These are phyloP conservation scores for Dione vanillae DNA, from an alignment of 2,888 invertebrate genomes.

Conservation along the genomic window DNA sequence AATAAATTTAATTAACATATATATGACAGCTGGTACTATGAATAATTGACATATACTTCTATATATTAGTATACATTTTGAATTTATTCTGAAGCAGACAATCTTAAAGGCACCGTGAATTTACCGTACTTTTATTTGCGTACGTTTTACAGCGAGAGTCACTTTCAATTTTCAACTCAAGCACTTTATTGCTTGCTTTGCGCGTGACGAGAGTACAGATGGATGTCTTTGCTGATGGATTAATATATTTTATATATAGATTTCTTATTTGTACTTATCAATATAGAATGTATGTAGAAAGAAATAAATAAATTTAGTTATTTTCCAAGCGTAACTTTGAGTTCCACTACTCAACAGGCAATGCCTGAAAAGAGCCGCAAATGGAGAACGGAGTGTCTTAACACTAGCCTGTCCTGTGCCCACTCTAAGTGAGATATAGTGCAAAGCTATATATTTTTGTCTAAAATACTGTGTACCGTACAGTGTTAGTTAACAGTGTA, in stretches of 20 bases:
- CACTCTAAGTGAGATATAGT: too few species aligned
- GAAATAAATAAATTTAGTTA: too few species aligned
- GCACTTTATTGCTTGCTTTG: conserved; percentile 72
- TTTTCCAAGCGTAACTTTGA: not conserved
- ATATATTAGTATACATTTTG: not conserved
- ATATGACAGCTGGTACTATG: too few species aligned
- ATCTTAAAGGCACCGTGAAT: conserved; percentile 18
- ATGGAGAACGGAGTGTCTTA: too few species aligned
- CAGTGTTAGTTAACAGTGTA: too few species aligned
- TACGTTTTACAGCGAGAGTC: conserved; percentile 76
- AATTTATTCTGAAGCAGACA: conserved; percentile 14
- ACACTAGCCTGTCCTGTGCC: too few species aligned
- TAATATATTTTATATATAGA: conserved; percentile 1
- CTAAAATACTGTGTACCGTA: too few species aligned
- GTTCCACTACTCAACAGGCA: not conserved
- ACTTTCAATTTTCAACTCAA: conserved; percentile 80
- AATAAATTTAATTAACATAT: too few species aligned
- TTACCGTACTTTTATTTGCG: conserved; percentile 30
- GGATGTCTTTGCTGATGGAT: conserved; percentile 13
- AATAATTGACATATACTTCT: too few species aligned
- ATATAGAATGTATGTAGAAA: too few species aligned
- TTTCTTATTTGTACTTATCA: too few species aligned
- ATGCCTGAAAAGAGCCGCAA: not conserved
- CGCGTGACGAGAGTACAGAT: conserved; percentile 72
- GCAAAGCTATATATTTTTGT: too few species aligned